Evolutionary conservation across 2,797 vertebrate species (phyloP).

Genomic region (Pangasius krempfi): DNA sequence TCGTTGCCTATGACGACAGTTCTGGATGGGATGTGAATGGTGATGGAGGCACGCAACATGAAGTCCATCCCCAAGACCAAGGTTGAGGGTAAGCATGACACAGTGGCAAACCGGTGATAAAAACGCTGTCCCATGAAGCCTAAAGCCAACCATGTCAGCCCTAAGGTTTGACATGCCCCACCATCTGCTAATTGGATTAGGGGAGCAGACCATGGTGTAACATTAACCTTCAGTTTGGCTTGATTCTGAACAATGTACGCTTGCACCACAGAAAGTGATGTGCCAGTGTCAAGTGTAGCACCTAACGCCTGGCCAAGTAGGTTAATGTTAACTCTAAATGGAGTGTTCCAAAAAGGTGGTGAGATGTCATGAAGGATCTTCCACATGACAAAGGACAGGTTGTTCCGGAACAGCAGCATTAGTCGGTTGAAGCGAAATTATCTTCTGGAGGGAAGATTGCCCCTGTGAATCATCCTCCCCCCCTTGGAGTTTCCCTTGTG

Average conservation of each 20-base stretch:
- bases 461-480: slow-evolving; percentile 21
- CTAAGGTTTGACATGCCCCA: background rate
- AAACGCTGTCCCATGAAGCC: slow-evolving; percentile 27
- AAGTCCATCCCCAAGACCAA: slow-evolving; percentile 55
- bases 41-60: slow-evolving; percentile 45
- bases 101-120: slow-evolving; percentile 39
- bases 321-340: slow-evolving; percentile 13
- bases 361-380: slow-evolving; percentile 1
- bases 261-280: slow-evolving; percentile 2
- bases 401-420: background rate
- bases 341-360: slow-evolving; percentile 24
- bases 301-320: background rate
- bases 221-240: background rate
- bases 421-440: background rate
- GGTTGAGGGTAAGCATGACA: background rate
- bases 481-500: background rate
- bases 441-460: slow-evolving; percentile 25
- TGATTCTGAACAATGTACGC: background rate
- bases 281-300: slow-evolving; percentile 17
- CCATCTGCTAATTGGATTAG: slow-evolving; percentile 23
- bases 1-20: slow-evolving; percentile 36
- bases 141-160: slow-evolving; percentile 43
- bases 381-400: slow-evolving; percentile 24
- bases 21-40: slow-evolving; percentile 44
- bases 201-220: slow-evolving; percentile 15